Percentiles rank a stretch among this genome's conserved stretches.
Conservation (phyloP, 2,113 vertebrate species). For the Girardinichthys multiradiatus region DNA sequence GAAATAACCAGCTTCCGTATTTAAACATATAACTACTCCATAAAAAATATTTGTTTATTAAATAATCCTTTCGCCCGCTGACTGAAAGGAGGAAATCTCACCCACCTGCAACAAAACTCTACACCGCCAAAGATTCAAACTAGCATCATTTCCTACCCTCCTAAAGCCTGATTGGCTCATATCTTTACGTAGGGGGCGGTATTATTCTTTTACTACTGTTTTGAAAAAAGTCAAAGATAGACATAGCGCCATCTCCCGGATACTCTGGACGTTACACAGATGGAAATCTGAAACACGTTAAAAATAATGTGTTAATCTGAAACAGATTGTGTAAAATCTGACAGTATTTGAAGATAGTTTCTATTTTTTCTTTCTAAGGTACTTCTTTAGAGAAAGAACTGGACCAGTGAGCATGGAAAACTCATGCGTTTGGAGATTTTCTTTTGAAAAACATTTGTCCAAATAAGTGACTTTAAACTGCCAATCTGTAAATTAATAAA, state of each 20-base stretch:
- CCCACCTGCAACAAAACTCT: neutral
- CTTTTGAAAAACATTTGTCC: too few relatives aligned
- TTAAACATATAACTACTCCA: neutral
- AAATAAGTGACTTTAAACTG: too few relatives aligned
- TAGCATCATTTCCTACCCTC: conserved; percentile 9
- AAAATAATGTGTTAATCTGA: too few relatives aligned
- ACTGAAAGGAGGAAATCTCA: neutral
- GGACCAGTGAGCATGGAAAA: too few relatives aligned
- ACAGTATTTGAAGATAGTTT: too few relatives aligned
- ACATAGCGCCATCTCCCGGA: conserved; percentile 20
- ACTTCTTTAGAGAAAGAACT: too few relatives aligned
- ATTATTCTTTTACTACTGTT: conserved; percentile 33
- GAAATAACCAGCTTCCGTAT: neutral
- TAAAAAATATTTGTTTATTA: neutral
- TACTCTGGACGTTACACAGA: neutral
- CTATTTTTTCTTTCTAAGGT: too few relatives aligned
- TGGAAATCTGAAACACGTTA: too few relatives aligned
- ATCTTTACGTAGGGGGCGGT: neutral
- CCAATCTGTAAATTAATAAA: too few relatives aligned
- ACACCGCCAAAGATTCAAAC: conserved; percentile 63
- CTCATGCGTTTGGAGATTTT: too few relatives aligned
- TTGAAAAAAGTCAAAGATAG: fast-evolving
- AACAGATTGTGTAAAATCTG: too few relatives aligned
- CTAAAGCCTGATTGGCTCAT: conserved; percentile 53
- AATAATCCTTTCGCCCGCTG: neutral